These are phyloP conservation scores for Luperina nickerlii DNA, from an alignment of 2,888 invertebrate species.

Conservation along the genomic window DNA sequence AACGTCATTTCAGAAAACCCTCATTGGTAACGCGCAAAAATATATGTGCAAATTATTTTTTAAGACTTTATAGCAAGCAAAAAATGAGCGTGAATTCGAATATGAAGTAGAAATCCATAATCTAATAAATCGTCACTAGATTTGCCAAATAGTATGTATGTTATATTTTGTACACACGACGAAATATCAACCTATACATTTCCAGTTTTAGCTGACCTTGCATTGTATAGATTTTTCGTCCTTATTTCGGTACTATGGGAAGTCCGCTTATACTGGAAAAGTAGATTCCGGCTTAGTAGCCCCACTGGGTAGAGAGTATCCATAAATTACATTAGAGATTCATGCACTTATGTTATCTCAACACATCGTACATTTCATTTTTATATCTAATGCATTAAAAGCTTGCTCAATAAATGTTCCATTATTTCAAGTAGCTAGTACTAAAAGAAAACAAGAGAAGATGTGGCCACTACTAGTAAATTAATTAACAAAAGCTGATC, in stretches of 20 bases:
- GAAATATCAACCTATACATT: background rate
- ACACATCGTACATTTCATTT: constrained; percentile 20
- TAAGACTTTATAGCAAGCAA: background rate
- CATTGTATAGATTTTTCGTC: background rate
- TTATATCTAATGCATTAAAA: constrained; percentile 22
- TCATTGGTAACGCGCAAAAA: background rate
- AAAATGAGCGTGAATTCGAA: background rate
- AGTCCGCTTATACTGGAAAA: background rate
- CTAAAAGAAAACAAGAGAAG: background rate
- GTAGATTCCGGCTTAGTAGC: background rate
- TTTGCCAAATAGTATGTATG: background rate
- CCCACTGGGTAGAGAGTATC: background rate
- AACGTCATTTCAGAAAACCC: too few relatives aligned
- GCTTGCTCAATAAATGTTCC: background rate
- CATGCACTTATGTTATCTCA: constrained; percentile 11
- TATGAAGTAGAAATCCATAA: background rate
- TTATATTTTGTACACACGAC: background rate
- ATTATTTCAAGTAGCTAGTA: background rate
- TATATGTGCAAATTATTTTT: background rate
- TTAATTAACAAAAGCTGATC: background rate
- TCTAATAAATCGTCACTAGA: background rate
- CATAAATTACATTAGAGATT: constrained; percentile 11
- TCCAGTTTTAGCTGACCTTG: background rate
- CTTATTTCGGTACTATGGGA: background rate
- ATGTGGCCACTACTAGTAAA: background rate